phyloP scores from a whole-genome alignment of 2,888 invertebrate species.

The Acleris cristana region DNA sequence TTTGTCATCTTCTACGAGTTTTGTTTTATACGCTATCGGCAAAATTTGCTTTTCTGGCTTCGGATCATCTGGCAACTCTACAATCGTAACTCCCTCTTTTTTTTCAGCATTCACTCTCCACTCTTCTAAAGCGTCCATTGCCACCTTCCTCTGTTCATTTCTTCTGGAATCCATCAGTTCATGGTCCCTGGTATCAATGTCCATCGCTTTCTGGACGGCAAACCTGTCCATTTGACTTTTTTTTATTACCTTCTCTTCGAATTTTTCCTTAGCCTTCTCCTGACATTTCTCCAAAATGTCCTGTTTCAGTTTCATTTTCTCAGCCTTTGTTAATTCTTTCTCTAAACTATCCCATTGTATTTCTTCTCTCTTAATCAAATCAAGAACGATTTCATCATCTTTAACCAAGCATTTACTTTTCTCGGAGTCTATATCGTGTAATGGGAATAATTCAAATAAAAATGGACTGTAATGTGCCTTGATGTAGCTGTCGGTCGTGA shows the following conservation, averaged over 20 bases:
- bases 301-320: conserved; percentile 82
- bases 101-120: conserved; percentile 72
- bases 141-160: conserved; percentile 84
- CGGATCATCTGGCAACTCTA: conserved; percentile 35
- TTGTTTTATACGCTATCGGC: conserved; percentile 17
- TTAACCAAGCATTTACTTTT: conserved; percentile 86
- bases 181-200: conserved; percentile 79
- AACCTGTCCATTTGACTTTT: conserved; percentile 83
- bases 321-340: conserved; percentile 80
- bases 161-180: conserved; percentile 86
- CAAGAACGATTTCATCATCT: conserved; percentile 85
- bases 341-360: conserved; percentile 84
- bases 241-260: conserved; percentile 78
- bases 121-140: conserved; percentile 86
- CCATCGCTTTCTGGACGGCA: conserved; percentile 75
- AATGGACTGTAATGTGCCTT: conserved; percentile 89
- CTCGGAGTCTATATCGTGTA: conserved; percentile 83
- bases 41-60: conserved; percentile 34
- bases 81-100: conserved; percentile 40
- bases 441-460: conserved; percentile 89
- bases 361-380: conserved; percentile 85
- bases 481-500: conserved; percentile 87
- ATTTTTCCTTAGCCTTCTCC: conserved; percentile 78
- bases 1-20: conserved; percentile 26
- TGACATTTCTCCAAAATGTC: conserved; percentile 83